Conservation (phyloP, 1,140 invertebrate genomes). For the Pemphigus obesinymphae region DNA sequence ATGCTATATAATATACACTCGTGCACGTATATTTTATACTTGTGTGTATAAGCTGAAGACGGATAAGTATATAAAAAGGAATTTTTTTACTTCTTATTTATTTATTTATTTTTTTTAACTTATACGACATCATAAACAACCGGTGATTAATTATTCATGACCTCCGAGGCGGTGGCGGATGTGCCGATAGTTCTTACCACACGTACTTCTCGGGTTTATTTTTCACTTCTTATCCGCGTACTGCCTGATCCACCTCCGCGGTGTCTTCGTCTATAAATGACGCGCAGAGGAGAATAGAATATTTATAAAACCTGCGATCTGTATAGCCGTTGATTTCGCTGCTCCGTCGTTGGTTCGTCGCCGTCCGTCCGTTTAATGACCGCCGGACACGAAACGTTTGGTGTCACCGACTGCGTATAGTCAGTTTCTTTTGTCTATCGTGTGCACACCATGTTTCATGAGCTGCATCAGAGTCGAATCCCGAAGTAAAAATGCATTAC, state of each 20-base stretch:
- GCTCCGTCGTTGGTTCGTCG: too few species aligned
- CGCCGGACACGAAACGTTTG: too few species aligned
- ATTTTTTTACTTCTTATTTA: too few species aligned
- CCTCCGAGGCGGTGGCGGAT: constrained; percentile 1
- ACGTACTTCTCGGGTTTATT: not conserved
- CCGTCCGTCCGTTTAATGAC: too few species aligned
- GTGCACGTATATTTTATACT: not conserved
- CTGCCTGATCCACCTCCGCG: not conserved
- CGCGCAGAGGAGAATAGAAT: not conserved
- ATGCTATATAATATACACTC: not conserved
- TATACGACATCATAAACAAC: constrained; percentile 4
- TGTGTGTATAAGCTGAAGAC: not conserved
- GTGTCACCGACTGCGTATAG: too few species aligned
- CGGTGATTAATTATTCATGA: constrained; percentile 21
- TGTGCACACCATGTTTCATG: too few species aligned
- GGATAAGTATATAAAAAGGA: not conserved
- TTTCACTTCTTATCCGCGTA: not conserved
- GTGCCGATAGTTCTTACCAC: not conserved
- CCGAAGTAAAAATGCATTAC: too few species aligned
- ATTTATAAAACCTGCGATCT: not conserved
- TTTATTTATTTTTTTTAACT: not conserved
- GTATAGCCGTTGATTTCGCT: not conserved
- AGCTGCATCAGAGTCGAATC: too few species aligned
- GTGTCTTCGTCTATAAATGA: not conserved
- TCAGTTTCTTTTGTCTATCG: too few species aligned